phyloP scores from a whole-genome alignment of 2,113 vertebrate species.

The Callionymus lyra region DNA sequence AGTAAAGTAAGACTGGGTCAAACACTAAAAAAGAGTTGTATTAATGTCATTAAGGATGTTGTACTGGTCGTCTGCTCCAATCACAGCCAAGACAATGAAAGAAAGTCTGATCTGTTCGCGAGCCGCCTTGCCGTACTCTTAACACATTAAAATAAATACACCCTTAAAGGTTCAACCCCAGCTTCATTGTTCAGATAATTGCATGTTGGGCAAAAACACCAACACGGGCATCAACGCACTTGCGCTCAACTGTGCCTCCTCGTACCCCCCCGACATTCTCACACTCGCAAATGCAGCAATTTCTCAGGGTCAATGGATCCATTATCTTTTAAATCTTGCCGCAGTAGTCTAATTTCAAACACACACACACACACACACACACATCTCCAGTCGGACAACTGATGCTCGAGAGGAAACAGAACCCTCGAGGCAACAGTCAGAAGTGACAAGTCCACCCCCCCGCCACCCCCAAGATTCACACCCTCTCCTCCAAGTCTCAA shows the following conservation, averaged over 20 bases:
- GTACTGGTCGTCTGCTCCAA: constrained; percentile 38
- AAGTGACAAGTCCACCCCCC: constrained; percentile 35
- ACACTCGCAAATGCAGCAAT: constrained; percentile 40
- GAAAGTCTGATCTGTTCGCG: no score
- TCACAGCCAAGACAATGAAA: constrained; percentile 19
- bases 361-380: constrained; percentile 23
- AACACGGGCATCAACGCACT: constrained; percentile 1
- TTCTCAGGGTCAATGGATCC: constrained; percentile 52
- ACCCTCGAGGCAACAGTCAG: constrained; percentile 36
- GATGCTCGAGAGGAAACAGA: constrained; percentile 30
- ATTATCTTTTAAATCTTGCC: constrained; percentile 61
- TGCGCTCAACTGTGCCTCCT: constrained; percentile 2
- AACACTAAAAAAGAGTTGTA: constrained; percentile 39
- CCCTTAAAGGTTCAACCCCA: not conserved
- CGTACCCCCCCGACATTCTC: constrained; percentile 1
- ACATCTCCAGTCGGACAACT: constrained; percentile 17
- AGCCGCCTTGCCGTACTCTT: no score
- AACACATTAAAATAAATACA: not conserved
- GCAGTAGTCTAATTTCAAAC: constrained; percentile 32
- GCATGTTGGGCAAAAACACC: constrained; percentile 2
- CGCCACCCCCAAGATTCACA: constrained; percentile 21
- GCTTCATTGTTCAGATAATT: no score
- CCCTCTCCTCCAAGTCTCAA: constrained; percentile 21
- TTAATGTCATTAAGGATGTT: constrained; percentile 36
- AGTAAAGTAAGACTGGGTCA: no score